phyloP scores from a whole-genome alignment of 2,888 invertebrate species.

The Apotomis turbidana region DNA sequence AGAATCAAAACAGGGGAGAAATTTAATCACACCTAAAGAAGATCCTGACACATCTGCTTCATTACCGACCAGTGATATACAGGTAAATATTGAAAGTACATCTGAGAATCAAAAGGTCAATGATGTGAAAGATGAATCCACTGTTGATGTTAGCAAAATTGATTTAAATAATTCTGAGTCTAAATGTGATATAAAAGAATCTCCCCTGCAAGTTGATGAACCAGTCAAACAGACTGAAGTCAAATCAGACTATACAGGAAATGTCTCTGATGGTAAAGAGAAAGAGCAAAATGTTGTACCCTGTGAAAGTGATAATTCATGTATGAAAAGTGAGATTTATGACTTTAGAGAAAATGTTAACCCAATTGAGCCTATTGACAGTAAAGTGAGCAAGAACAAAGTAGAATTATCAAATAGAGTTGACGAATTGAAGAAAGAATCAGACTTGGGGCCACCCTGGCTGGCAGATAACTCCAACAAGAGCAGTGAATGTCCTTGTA shows the following conservation, averaged over 20 bases:
- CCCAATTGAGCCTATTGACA: constrained; percentile 75
- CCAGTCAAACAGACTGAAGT: constrained; percentile 51
- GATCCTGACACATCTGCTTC: constrained; percentile 62
- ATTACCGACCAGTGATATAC: constrained; percentile 58
- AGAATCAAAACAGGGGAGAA: constrained; percentile 65
- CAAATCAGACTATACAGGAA: constrained; percentile 56
- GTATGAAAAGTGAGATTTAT: constrained; percentile 76
- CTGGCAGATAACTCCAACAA: constrained; percentile 76
- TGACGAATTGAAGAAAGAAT: constrained; percentile 73
- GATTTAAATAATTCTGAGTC: constrained; percentile 57
- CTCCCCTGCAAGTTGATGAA: constrained; percentile 64
- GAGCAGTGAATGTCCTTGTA: constrained; percentile 80
- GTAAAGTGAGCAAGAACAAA: constrained; percentile 71
- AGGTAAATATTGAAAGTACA: constrained; percentile 59
- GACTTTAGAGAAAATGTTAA: constrained; percentile 82
- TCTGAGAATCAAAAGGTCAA: constrained; percentile 54
- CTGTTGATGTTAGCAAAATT: constrained; percentile 54
- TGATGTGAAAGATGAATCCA: constrained; percentile 51
- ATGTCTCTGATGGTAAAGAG: constrained; percentile 58
- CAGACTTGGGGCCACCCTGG: constrained; percentile 72
- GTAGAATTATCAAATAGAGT: constrained; percentile 64
- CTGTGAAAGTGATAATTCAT: constrained; percentile 66
- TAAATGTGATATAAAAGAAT: constrained; percentile 71
- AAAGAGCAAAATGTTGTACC: constrained; percentile 64
- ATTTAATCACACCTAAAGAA: constrained; percentile 62